Base-by-base conservation (phyloP, 2,797 vertebrate genomes). In the Onychomys arenicola region DNA sequence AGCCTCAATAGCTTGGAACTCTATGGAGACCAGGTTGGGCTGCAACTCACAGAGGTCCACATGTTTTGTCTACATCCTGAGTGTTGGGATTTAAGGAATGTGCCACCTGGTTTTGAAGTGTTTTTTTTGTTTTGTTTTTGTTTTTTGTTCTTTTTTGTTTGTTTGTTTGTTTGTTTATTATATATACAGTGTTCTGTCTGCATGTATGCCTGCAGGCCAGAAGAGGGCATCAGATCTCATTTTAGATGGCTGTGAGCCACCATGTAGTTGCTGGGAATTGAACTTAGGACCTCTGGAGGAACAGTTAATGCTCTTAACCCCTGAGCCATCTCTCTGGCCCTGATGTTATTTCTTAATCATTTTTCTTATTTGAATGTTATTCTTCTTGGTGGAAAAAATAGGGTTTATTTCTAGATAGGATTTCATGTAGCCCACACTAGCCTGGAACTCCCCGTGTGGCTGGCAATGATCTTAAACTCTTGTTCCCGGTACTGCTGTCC, bases 361-460 rank as follows among this genome's bases (percentile, higher is more conserved):
- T 52, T 94, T 93, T 92, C 43, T 89, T 85, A 43, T 88, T 90
- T 91, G 43, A 73, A 61, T 89, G 16, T 91, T 93, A 16, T 78
- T 87, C 69, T 84, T 90, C 40, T 63, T 90, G 32, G 59, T 91
- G n/a, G 40, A 65, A 23, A 49, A 34, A 43, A 19, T 84, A 65
- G 29, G 59, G 59, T 65, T 34, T 65, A 21, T 84, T 84, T 63
- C 40, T 63, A 34, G 61, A 65, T 19, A 65, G 40, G 17, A 13
- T 32, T 57, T 46, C 10, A 6, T 34, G 27, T 65, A 49, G 82
- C 29, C 43, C 57, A 43, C 57, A 25, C 8, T 83, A 63, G 81
- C 17, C 63, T n/a, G 27, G 59, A 63, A 21, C n/a, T 46, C 40
- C 25, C 27, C 17, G 0, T 32, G 37, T 19, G 63, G 37, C 8